These are phyloP conservation scores for Perca flavescens DNA, from an alignment of 2,113 vertebrate genomes.

Conservation along the genomic window DNA sequence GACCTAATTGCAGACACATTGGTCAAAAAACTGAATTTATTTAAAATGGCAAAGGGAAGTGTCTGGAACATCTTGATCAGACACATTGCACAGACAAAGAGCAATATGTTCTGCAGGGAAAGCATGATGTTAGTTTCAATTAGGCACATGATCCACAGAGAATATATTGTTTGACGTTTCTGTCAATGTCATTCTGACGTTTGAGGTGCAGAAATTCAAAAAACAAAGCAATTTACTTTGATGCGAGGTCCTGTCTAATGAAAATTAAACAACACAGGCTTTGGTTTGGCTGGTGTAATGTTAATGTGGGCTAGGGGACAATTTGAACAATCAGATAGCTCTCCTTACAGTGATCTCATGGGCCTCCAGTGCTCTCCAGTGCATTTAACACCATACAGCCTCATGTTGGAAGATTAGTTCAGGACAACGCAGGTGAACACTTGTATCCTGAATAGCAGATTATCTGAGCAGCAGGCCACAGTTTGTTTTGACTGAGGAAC, in stretches of 20 bases:
- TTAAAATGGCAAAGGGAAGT: conserved; percentile 39
- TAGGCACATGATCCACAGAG: conserved; percentile 1
- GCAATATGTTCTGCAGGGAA: conserved; percentile 16
- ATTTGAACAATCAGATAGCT: conserved; percentile 7
- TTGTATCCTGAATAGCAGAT: not conserved
- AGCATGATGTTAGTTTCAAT: conserved; percentile 22
- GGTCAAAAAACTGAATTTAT: conserved; percentile 13
- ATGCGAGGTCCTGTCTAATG: conserved; percentile 13
- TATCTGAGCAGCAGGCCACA: not conserved
- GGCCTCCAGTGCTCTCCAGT: not conserved
- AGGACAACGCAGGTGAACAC: not conserved
- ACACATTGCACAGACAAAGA: conserved; percentile 1
- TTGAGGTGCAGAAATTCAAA: not conserved
- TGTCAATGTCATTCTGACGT: conserved; percentile 7
- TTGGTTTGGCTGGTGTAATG: conserved; percentile 31
- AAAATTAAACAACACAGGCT: conserved; percentile 26
- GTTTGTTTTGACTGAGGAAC: not conserved
- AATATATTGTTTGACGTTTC: conserved; percentile 10
- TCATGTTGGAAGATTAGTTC: not conserved
- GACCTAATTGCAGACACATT: conserved; percentile 47
- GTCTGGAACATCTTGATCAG: conserved; percentile 19
- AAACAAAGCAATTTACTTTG: conserved; percentile 6
- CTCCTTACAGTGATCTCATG: conserved; percentile 1
- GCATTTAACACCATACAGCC: not conserved
- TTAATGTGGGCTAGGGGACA: conserved; percentile 30